Evolutionary conservation across 2,797 vertebrate species (phyloP).

Genomic region (Sebastes nivosus): DNA sequence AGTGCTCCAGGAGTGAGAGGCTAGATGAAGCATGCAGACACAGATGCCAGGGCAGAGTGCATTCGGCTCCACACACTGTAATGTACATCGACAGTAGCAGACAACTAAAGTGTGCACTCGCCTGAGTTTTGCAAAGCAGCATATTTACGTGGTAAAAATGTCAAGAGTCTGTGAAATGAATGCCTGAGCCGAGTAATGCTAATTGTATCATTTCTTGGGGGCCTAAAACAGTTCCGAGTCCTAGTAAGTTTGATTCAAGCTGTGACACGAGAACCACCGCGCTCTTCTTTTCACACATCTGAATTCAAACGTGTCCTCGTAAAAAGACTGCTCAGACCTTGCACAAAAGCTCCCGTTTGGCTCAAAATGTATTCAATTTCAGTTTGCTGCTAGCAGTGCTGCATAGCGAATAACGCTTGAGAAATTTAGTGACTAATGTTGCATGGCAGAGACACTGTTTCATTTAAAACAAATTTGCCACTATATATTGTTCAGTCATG

Average conservation of each 20-base stretch:
- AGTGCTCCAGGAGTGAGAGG: constrained; percentile 7
- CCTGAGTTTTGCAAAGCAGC: not conserved
- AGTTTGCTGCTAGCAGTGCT: constrained; percentile 1
- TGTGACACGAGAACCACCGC: not conserved
- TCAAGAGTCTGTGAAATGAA: constrained; percentile 18
- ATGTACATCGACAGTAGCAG: not conserved
- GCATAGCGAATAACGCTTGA: constrained; percentile 3
- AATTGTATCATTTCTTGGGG: constrained; percentile 2
- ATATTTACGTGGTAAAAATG: constrained; percentile 11
- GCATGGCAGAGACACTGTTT: constrained; percentile 22
- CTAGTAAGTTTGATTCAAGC: constrained; percentile 13
- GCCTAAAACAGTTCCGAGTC: not conserved
- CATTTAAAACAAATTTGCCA: constrained; percentile 45
- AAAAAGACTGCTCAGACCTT: constrained; percentile 16
- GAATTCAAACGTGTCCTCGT: constrained; percentile 5
- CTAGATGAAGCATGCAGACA: constrained; percentile 25
- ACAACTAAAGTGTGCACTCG: not conserved
- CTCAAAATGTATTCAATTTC: constrained; percentile 16
- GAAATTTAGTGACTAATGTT: constrained; percentile 39
- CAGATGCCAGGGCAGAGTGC: constrained; percentile 17
- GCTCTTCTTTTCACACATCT: constrained; percentile 7
- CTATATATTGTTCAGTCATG: constrained; percentile 31
- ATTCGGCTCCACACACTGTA: constrained; percentile 14
- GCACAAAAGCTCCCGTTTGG: constrained; percentile 8
- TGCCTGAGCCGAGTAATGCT: not conserved